Evolutionary conservation across 2,888 invertebrate genomes (phyloP).

Genomic region (Noctuana brunneofusca): DNA sequence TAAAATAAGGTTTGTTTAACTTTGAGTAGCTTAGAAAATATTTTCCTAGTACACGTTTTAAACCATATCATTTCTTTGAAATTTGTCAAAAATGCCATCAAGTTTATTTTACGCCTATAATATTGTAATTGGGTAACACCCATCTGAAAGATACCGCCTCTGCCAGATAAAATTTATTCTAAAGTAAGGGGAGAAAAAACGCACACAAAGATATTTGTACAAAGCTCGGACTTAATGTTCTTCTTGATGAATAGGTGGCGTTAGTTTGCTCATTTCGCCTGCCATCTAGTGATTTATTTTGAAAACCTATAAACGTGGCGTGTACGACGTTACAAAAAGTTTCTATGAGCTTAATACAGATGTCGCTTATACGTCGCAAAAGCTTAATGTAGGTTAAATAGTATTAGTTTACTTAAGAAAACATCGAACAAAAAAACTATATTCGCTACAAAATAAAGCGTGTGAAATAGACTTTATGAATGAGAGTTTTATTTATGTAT

Average conservation of each 20-base stretch:
- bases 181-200: neutral
- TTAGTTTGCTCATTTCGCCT: neutral
- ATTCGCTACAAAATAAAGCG: neutral
- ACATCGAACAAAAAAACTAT: neutral
- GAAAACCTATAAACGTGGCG: neutral
- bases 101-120: neutral
- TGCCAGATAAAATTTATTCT: neutral
- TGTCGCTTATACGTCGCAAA: conserved; percentile 12
- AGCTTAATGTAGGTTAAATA: neutral
- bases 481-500: conserved; percentile 1
- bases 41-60: no score
- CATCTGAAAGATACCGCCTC: neutral
- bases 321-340: neutral
- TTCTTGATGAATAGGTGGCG: conserved; percentile 15
- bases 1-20: no score
- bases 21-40: no score
- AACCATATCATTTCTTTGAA: no score
- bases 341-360: neutral
- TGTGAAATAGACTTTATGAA: neutral
- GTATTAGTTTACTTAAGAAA: neutral
- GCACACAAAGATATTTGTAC: neutral
- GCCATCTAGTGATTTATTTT: conserved; percentile 25
- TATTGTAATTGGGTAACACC: neutral
- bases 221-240: neutral
- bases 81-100: no score